A percentile compares a stretch with the other conserved stretches of the same genome.
These are phyloP conservation scores for Podarcis cretensis DNA, from an alignment of 2,113 vertebrate genomes.

Conservation along the genomic window DNA sequence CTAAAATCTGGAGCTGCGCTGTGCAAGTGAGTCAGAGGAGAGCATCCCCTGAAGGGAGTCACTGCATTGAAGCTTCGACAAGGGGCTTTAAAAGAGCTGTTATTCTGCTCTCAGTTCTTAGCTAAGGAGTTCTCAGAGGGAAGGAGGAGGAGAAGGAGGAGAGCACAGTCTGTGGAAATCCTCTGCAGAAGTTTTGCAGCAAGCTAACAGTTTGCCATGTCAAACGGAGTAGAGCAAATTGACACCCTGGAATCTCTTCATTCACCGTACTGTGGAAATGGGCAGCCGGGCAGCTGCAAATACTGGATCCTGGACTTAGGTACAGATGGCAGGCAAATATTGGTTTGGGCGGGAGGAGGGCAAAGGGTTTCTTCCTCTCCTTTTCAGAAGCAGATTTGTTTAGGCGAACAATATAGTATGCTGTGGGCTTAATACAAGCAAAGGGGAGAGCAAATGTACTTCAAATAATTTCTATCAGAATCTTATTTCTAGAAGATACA, in stretches of 20 bases:
- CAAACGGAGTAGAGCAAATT: slow-evolving; percentile 82
- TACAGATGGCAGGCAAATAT: slow-evolving; percentile 65
- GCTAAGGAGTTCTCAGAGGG: background rate
- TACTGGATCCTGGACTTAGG: slow-evolving; percentile 98
- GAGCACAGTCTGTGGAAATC: background rate
- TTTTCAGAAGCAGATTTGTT: background rate
- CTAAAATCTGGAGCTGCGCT: slow-evolving; percentile 79
- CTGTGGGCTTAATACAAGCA: background rate
- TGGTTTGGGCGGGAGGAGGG: background rate
- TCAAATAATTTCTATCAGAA: background rate
- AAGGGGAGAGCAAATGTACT: background rate
- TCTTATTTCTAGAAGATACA: background rate
- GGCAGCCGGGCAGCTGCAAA: slow-evolving; percentile 87
- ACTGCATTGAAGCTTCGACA: slow-evolving; percentile 54
- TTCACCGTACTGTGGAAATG: slow-evolving; percentile 72
- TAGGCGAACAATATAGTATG: background rate
- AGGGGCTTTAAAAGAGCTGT: slow-evolving; percentile 44
- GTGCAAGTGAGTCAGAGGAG: slow-evolving; percentile 66
- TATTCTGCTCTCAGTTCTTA: background rate
- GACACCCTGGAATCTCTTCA: slow-evolving; percentile 81
- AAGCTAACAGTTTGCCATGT: slow-evolving; percentile 75
- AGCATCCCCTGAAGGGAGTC: slow-evolving; percentile 61
- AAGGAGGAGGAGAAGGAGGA: background rate
- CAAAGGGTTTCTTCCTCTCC: background rate
- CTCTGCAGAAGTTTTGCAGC: slow-evolving; percentile 19